Evolutionary conservation across 2,113 vertebrate genomes (phyloP).

Genomic region (Phodopus roborovskii): DNA sequence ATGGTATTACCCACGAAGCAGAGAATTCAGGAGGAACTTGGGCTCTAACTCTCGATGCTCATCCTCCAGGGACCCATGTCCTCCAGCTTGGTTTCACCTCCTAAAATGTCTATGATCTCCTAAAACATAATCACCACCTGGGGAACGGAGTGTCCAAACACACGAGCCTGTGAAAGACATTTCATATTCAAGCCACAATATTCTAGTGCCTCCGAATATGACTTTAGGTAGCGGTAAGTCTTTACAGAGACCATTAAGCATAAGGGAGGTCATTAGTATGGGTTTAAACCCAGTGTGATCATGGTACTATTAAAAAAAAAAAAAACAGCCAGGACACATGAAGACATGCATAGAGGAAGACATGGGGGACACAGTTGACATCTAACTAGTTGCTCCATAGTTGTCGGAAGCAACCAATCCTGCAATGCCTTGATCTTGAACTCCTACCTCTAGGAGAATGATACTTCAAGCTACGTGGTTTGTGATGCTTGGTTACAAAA

Average conservation of each 20-base stretch:
- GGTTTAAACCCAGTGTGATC: background rate
- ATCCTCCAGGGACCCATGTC: background rate
- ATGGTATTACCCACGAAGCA: background rate
- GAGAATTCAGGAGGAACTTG: background rate
- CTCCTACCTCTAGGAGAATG: background rate
- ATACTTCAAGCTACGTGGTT: rapidly evolving
- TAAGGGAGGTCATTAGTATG: background rate
- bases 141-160: background rate
- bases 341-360: background rate
- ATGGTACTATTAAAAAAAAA: background rate
- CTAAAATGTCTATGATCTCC: background rate
- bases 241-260: background rate
- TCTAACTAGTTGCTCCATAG: background rate
- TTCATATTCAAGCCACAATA: background rate
- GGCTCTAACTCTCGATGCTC: background rate
- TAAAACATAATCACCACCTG: background rate
- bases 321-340: background rate
- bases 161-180: no score
- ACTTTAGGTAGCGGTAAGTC: background rate
- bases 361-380: background rate
- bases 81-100: background rate
- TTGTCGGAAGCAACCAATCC: background rate
- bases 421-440: background rate
- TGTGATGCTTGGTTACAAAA: rapidly evolving
- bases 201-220: background rate